phyloP scores from a whole-genome alignment of 2,888 invertebrate species.

The Thymelicus lineola region DNA sequence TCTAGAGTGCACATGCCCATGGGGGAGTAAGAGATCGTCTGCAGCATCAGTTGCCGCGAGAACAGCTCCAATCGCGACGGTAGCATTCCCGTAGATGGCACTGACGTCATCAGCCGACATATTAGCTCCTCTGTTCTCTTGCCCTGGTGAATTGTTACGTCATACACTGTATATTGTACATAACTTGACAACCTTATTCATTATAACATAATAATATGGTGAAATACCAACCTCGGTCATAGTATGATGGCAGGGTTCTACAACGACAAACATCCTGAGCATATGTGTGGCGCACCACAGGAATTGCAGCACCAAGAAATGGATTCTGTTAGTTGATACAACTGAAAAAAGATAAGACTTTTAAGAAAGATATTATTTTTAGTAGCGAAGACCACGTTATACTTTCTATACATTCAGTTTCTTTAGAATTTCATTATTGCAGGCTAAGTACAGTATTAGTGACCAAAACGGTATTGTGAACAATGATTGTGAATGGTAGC shows the following conservation, averaged over 20 bases:
- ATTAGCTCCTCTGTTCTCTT: constrained; percentile 73
- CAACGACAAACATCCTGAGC: constrained; percentile 82
- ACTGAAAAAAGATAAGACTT: constrained; percentile 52
- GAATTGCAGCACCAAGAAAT: constrained; percentile 82
- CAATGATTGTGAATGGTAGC: too few relatives aligned
- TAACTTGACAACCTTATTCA: neutral
- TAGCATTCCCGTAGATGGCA: constrained; percentile 74
- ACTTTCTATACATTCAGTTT: too few relatives aligned
- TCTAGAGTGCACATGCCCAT: constrained; percentile 85
- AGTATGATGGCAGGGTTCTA: constrained; percentile 85
- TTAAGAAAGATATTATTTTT: too few relatives aligned
- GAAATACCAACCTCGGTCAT: constrained; percentile 70
- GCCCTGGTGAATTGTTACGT: constrained; percentile 61
- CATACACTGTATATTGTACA: too few relatives aligned
- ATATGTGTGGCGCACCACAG: constrained; percentile 85
- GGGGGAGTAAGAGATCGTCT: constrained; percentile 83
- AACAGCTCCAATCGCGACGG: constrained; percentile 84
- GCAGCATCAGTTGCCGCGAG: constrained; percentile 83
- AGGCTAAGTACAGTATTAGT: too few relatives aligned
- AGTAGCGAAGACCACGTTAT: too few relatives aligned
- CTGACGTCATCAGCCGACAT: constrained; percentile 70
- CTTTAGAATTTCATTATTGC: too few relatives aligned
- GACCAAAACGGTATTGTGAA: too few relatives aligned
- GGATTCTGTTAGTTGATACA: constrained; percentile 70
- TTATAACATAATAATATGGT: too few relatives aligned